Conservation (phyloP, 2,797 vertebrate species). For the Danionella dracula region DNA sequence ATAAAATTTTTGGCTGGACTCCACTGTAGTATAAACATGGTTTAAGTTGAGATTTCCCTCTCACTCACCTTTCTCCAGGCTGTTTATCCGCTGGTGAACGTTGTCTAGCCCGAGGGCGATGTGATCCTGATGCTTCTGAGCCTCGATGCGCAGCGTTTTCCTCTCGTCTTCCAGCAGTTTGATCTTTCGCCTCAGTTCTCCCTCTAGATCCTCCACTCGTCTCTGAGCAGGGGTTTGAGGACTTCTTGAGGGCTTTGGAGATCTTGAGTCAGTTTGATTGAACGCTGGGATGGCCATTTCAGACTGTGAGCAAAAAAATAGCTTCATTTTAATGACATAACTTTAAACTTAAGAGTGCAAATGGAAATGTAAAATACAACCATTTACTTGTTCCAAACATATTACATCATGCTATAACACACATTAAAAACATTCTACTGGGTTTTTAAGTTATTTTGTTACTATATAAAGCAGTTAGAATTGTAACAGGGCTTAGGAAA, state of each 20-base stretch:
- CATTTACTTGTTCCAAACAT: no score
- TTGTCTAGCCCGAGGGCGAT: conserved; percentile 80
- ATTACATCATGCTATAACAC: no score
- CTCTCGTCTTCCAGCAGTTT: conserved; percentile 87
- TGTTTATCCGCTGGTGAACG: conserved; percentile 76
- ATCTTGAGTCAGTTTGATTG: conserved; percentile 60
- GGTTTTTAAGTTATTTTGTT: no score
- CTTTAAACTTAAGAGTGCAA: no score
- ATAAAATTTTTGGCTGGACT: neutral
- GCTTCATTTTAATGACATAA: no score
- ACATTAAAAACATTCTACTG: no score
- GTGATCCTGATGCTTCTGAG: conserved; percentile 74
- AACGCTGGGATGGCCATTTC: conserved; percentile 79
- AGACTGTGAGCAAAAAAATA: conserved; percentile 66
- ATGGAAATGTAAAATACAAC: no score
- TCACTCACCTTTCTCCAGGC: conserved; percentile 86
- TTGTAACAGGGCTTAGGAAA: no score
- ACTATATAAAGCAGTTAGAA: no score
- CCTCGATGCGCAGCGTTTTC: conserved; percentile 71
- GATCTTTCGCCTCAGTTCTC: conserved; percentile 87
- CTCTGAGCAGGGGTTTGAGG: conserved; percentile 58
- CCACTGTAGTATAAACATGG: no score
- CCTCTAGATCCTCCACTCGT: conserved; percentile 85
- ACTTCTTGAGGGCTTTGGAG: conserved; percentile 39
- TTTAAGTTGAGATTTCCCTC: no score